phyloP scores from a whole-genome alignment of 1,140 invertebrate genomes.

The Myzus persicae region DNA sequence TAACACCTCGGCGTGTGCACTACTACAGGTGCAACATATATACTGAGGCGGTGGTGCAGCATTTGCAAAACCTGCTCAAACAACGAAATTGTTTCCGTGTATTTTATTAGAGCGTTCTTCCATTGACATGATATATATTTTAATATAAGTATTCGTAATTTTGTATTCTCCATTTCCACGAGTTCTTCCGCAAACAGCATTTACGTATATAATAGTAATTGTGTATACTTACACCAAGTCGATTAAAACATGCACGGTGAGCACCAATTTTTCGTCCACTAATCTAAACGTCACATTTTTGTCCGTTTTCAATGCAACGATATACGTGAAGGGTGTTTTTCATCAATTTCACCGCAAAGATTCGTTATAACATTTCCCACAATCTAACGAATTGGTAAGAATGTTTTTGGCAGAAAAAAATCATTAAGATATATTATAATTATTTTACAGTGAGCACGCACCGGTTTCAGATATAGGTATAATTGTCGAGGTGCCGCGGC shows the following conservation, averaged over 20 bases:
- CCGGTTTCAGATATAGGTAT: conserved; percentile 3
- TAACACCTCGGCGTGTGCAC: conserved; percentile 1
- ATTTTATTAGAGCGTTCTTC: neutral
- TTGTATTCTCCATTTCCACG: neutral
- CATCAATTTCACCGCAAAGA: neutral
- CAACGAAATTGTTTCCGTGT: neutral
- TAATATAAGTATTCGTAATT: too few relatives aligned
- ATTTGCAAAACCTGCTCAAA: neutral
- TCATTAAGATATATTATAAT: neutral
- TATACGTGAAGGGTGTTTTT: neutral
- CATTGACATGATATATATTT: neutral
- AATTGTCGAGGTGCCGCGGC: neutral
- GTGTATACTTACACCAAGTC: neutral
- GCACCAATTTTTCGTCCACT: neutral
- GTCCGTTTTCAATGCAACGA: neutral
- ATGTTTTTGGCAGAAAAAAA: neutral
- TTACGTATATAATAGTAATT: too few relatives aligned
- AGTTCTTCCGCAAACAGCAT: neutral
- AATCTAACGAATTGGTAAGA: neutral
- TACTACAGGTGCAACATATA: neutral
- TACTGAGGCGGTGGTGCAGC: neutral
- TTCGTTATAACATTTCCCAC: neutral
- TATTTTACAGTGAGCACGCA: neutral
- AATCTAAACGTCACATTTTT: neutral
- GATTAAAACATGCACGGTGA: neutral